Evolutionary conservation across 2,113 vertebrate genomes (phyloP), one percentile per base, ranked within the genome.

Genomic region (Phainopepla nitens): DNA sequence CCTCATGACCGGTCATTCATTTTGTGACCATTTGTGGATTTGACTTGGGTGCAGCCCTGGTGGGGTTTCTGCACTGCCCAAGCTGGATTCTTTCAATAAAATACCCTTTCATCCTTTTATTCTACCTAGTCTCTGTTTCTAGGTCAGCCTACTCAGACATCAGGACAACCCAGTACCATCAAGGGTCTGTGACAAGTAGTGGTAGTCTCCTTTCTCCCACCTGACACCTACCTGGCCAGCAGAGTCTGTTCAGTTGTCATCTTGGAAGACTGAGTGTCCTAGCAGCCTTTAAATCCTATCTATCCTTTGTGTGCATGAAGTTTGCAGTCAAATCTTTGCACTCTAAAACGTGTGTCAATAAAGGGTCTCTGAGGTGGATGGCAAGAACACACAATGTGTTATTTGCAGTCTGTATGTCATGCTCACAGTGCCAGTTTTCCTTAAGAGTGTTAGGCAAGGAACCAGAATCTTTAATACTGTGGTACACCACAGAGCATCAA

Each of bases 291-390:
- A 71, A 68, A 79, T 45, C 28, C 57, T 28, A 29, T 13, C 21
- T 41, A 7, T 22, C 27, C 45, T 61, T 65, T 51, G 12, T 42
- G 45, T 2, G 1, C 14, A 4, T 29, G 8, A 49, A 23, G 25
- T n/a, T 68, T 60, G 33, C 16, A 53, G 18, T 35, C 28, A 66
- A 42, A 18, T 27, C 60, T 61, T 28, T 47, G 36, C 45, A 49
- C 10, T 45, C 28, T 20, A 45, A 70, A 61, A 22, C 0, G 2
- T 2, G 0, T 0, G 1, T 20, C 33, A 84, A 69, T 29, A 61
- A 54, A 87, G 47, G 8, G 8, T 36, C 28, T 9, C 15, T 20
- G 13, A 54, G 29, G 35, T 22, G 8, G 23, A 79, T 5, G 1
- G 19, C 21, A 72, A 64, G 23, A 76, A 35, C 44, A 73, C 24